phyloP scores from a whole-genome alignment of 2,797 vertebrate genomes.

The Benthosema pterotum region DNA sequence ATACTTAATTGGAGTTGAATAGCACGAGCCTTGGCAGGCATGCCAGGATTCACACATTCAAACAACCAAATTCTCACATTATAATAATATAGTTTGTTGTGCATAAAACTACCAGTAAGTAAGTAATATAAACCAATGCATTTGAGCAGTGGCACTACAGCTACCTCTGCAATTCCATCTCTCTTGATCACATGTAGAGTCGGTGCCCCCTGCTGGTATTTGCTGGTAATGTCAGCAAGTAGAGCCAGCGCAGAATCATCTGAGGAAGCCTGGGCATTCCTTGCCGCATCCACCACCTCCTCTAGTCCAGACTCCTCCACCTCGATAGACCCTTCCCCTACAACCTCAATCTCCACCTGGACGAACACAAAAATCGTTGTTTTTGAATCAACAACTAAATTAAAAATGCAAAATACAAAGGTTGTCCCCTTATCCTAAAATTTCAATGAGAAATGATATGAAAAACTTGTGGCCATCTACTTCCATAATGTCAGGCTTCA shows the following conservation, averaged over 20 bases:
- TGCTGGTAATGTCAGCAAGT: slow-evolving; percentile 97
- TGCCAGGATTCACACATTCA: too few relatives aligned
- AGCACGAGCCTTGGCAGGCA: too few relatives aligned
- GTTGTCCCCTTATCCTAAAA: too few relatives aligned
- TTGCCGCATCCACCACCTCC: slow-evolving; percentile 87
- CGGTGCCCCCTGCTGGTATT: slow-evolving; percentile 91
- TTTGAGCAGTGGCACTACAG: background rate
- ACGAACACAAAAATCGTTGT: slow-evolving; percentile 26
- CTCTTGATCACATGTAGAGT: slow-evolving; percentile 80
- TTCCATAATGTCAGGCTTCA: background rate
- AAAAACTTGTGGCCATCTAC: too few relatives aligned
- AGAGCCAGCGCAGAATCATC: slow-evolving; percentile 95
- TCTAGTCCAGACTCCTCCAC: slow-evolving; percentile 87
- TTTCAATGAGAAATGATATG: too few relatives aligned
- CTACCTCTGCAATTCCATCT: slow-evolving; percentile 74
- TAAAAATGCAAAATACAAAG: too few relatives aligned
- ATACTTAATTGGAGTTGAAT: too few relatives aligned
- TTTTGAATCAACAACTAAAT: background rate
- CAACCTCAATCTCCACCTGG: slow-evolving; percentile 91
- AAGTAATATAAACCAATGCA: background rate
- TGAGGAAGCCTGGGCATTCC: slow-evolving; percentile 85
- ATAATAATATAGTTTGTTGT: background rate
- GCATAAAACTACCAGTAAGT: too few relatives aligned
- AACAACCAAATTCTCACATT: background rate
- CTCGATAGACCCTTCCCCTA: slow-evolving; percentile 85